phyloP scores from a whole-genome alignment of 2,113 vertebrate species.

The Odocoileus hemionus region DNA sequence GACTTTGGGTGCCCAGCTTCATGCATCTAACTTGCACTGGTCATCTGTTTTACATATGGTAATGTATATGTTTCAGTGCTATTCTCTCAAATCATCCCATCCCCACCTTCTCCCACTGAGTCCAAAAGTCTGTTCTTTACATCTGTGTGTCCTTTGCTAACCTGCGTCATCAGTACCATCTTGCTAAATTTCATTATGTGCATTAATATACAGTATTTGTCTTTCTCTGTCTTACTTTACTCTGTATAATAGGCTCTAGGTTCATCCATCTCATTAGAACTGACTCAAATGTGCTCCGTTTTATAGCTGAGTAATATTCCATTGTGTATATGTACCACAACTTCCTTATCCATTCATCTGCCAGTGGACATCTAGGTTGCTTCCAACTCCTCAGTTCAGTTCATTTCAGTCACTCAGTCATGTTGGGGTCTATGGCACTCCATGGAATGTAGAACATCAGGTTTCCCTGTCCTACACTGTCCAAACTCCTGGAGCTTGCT shows the following conservation, averaged over 20 bases:
- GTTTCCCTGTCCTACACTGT: not conserved
- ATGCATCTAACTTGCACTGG: too few relatives aligned
- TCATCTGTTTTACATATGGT: too few relatives aligned
- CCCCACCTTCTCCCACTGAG: not conserved
- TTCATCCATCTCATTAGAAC: not conserved
- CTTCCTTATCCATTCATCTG: not conserved
- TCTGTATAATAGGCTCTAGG: not conserved
- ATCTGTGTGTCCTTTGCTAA: not conserved
- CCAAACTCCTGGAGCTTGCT: not conserved
- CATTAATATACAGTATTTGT: not conserved
- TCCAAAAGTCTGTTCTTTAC: not conserved
- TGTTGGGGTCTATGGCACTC: fast-evolving
- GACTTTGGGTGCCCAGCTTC: too few relatives aligned
- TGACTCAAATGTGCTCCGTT: not conserved
- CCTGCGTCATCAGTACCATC: not conserved
- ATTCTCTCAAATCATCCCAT: not conserved
- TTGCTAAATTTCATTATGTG: not conserved
- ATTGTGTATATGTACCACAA: not conserved
- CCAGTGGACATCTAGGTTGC: not conserved
- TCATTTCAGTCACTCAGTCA: not conserved
- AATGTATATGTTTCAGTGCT: not conserved
- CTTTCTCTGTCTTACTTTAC: not conserved
- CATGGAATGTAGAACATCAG: not conserved
- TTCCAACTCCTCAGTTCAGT: not conserved
- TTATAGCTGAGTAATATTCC: not conserved